Evolutionary conservation across 2,888 invertebrate species (phyloP), one percentile per base, ranked within the genome.

Genomic region (Gerosis bhagava): DNA sequence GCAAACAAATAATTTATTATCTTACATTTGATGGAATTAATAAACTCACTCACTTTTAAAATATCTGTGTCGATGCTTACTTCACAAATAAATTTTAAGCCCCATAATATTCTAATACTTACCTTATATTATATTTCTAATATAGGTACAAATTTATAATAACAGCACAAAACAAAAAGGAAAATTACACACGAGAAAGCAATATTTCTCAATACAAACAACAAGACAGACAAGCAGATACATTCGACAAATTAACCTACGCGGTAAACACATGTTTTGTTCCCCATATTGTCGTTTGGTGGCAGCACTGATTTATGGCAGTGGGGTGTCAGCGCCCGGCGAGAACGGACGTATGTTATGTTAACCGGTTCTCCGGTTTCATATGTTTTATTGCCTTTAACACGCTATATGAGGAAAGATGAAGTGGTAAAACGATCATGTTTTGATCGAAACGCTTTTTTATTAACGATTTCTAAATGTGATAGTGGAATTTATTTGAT

Each of bases 231-330:
- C 83, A 77, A 68, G 76, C 73, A 81, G 86, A 87, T 83, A 84
- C 83, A 87, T 84, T 83, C 82, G 77, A 82, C 87, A 87, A 88
- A 88, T 88, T 88, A 88, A 87, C 87, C 83, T 73, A n/a, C 77
- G 77, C 71, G 73, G 87, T 84, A 86, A 86, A 88, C 87, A 88
- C 84, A 81, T 86, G 87, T 87, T 86, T 81, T 74, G 74, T 77
- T 73, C 80, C 83, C 83, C 78, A 86, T 84, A 86, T 84, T 84
- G 81, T 77, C 80, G 81, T 67, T 66, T 74, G 82, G 80, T 73
- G 81, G 84, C 84, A 79, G 77, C 83, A 77, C 77, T 84, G 87
- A 88, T 88, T 88, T 88, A 88, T 86, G 57, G 72, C 72, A 72
- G 54, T 64, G 70, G 83, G 80, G 60, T 52, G 54, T 49, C 45